Conservation (phyloP, 1,140 invertebrate genomes). For the Drosophila obscura region DNA sequence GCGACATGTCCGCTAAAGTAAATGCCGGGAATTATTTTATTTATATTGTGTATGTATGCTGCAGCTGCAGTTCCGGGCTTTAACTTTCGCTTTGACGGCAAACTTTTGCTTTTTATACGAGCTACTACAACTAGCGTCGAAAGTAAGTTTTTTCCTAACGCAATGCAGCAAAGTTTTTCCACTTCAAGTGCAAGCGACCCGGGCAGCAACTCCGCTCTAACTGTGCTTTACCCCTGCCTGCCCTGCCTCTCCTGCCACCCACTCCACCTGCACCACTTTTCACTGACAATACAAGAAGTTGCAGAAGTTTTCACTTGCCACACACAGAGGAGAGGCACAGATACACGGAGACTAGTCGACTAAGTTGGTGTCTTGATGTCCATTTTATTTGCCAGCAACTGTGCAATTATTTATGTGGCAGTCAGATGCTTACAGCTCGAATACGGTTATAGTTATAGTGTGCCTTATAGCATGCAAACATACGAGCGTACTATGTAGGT, state of each 20-base stretch:
- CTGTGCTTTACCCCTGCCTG: background rate
- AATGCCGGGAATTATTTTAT: conserved; percentile 47
- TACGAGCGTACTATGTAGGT: background rate
- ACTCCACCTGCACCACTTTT: conserved; percentile 24
- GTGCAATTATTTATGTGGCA: conserved; percentile 73
- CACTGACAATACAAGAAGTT: conserved; percentile 58
- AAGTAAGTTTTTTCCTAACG: conserved; percentile 59
- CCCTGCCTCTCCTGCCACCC: background rate
- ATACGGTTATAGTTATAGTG: conserved; percentile 12
- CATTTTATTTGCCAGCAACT: conserved; percentile 77
- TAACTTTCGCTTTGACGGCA: conserved; percentile 77
- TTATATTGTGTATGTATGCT: conserved; percentile 22
- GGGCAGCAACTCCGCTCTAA: background rate
- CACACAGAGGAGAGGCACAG: conserved; percentile 20
- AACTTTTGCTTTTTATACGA: conserved; percentile 76
- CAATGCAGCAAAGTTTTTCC: conserved; percentile 73
- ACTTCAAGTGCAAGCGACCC: conserved; percentile 73
- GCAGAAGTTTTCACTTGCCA: conserved; percentile 69
- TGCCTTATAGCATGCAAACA: conserved; percentile 3
- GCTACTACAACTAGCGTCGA: conserved; percentile 48
- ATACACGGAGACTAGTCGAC: conserved; percentile 47
- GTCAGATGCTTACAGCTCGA: conserved; percentile 13
- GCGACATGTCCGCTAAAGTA: conserved; percentile 28
- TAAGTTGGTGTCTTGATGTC: conserved; percentile 75
- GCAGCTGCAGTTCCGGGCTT: conserved; percentile 34